Percentiles rank a stretch among this genome's conserved stretches.
Conservation (phyloP, 2,888 invertebrate genomes). For the Vannuccia rotundouncinata region DNA sequence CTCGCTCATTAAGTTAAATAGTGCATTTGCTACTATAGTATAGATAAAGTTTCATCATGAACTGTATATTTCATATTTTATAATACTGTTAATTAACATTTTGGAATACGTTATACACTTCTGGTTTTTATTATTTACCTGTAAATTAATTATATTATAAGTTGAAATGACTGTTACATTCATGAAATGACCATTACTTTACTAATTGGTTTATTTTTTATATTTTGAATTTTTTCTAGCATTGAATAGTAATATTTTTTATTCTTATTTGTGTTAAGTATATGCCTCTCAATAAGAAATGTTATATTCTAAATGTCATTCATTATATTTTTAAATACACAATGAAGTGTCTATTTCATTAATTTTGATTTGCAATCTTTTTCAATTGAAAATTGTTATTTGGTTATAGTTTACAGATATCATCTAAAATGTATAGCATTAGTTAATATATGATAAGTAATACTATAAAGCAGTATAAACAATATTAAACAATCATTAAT, state of each 20-base stretch:
- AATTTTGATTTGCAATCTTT: background rate
- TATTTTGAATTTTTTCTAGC: background rate
- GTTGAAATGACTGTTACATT: background rate
- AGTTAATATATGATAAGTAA: conserved; percentile 15
- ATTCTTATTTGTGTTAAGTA: background rate
- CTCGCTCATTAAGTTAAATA: conserved; percentile 16
- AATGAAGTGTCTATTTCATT: background rate
- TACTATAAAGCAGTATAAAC: conserved; percentile 18
- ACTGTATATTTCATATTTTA: background rate
- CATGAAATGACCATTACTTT: background rate
- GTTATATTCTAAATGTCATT: background rate
- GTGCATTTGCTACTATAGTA: background rate
- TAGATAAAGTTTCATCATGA: background rate
- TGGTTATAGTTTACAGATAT: background rate
- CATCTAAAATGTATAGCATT: background rate
- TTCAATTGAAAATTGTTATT: background rate
- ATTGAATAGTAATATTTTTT: background rate
- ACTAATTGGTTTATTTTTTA: background rate
- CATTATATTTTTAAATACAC: background rate
- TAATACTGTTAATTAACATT: background rate
- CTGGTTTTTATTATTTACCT: background rate
- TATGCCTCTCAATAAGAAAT: background rate
- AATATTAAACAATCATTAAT: conserved; percentile 1
- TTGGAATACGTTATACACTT: background rate
- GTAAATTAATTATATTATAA: background rate